Evolutionary conservation across 2,113 vertebrate species (phyloP), one percentile per base, ranked within the genome.

Genomic region (Pogonocichla stellata): DNA sequence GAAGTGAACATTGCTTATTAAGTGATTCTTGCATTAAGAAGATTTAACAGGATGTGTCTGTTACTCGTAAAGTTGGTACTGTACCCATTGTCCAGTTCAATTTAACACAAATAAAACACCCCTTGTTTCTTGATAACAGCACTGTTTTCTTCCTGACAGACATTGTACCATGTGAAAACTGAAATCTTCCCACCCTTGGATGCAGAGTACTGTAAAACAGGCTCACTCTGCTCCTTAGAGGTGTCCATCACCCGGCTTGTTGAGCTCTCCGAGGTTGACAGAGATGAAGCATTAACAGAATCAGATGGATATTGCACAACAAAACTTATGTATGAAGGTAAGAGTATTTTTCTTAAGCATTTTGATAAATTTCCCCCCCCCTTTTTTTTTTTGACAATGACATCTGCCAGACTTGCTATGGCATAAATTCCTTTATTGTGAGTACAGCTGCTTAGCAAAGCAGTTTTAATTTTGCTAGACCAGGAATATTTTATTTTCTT

Each of bases 311-410:
- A 98, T 40, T 98, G 98, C 88, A 99, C 98, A 45, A 99, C 98
- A 54, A 99, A 99, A 96, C 98, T 99, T 14, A 98, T 99, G 98
- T 99, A 99, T 94, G 99, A 99, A 98, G 99, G 99, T 99, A 93
- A 57, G 97, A 78, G 6, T 29, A 3, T 65, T 66, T 60, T 47
- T 58, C 45, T 19, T 65, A 16, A 48, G n/a, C 26, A 34, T 65
- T 42, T 19, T 60, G 57, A 54, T 24, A 54, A 31, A 36, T 40
- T 65, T 5, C 6, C 19, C 7, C 14, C 6, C 19, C 7, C 14
- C 9, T 50, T 0, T 67, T 90, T 67, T 53, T 12, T 48, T 60
- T 90, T 53, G 33, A 13, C 53, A 70, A 5, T 26, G 17, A 8
- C 28, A 48, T 42, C 24, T 77, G 20, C 45, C 58, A 80, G 36